phyloP scores from a whole-genome alignment of 2,797 vertebrate species.

The Buceros bicornis region DNA sequence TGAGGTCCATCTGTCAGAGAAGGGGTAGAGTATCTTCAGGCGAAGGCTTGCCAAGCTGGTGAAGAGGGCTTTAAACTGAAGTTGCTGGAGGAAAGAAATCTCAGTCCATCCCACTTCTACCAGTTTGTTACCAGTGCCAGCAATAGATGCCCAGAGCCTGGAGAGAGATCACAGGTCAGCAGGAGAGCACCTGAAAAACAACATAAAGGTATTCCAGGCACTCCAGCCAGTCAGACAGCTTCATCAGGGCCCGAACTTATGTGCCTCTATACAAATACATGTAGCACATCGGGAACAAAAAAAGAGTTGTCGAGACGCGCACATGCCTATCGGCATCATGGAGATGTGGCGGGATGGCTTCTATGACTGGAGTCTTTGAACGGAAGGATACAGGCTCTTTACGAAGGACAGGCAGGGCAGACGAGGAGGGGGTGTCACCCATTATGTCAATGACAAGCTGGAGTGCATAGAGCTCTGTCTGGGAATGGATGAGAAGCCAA shows the following conservation, averaged over 20 bases:
- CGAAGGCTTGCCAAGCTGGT: background rate
- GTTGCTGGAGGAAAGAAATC: background rate
- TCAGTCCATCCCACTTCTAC: background rate
- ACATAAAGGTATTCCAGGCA: background rate
- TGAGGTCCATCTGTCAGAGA: background rate
- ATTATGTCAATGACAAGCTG: background rate
- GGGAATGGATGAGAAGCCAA: background rate
- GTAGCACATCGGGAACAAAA: no score
- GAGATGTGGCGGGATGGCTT: background rate
- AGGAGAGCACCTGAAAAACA: background rate
- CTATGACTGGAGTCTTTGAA: no score
- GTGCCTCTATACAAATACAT: no score
- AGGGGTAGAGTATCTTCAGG: background rate
- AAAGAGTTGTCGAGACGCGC: background rate
- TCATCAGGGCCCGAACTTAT: no score
- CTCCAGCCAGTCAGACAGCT: background rate
- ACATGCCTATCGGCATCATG: fast-evolving
- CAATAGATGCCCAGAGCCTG: background rate
- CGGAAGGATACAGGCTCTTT: background rate
- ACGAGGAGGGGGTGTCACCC: background rate
- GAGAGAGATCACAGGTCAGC: background rate
- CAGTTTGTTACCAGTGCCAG: background rate
- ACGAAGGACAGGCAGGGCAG: background rate
- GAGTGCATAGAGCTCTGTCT: background rate
- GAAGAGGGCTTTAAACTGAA: background rate